Evolutionary conservation across 92 coral and sea anemone genomes (phyloP).

Genomic region (Nematostella vectensis): DNA sequence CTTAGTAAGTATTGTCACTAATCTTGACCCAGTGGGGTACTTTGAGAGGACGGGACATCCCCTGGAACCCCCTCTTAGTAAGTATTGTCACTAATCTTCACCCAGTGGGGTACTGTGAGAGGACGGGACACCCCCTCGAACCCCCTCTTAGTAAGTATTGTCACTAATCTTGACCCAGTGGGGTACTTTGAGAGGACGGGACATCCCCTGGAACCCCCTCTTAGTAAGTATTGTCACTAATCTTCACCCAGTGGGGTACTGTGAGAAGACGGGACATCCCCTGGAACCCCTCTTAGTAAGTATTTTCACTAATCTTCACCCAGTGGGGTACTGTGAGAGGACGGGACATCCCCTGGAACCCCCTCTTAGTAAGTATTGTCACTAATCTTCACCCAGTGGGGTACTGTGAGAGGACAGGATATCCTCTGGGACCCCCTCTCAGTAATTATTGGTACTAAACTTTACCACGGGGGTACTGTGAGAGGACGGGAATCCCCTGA

Average conservation of each 20-base stretch:
- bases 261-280: too few species aligned
- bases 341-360: slow-evolving; percentile 91
- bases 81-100: slow-evolving; percentile 8
- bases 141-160: too few species aligned
- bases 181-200: slow-evolving; percentile 89
- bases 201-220: slow-evolving; percentile 93
- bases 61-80: slow-evolving; percentile 93
- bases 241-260: neutral
- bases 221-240: slow-evolving; percentile 47
- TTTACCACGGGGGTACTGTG: slow-evolving; percentile 87
- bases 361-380: slow-evolving; percentile 74
- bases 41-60: slow-evolving; percentile 85
- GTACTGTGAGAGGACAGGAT: too few species aligned
- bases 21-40: slow-evolving; percentile 84
- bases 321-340: slow-evolving; percentile 84
- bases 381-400: neutral
- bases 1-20: too few species aligned
- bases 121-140: too few species aligned
- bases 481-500: slow-evolving; percentile 84
- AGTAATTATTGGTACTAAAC: too few species aligned
- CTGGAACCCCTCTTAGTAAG: too few species aligned
- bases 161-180: slow-evolving; percentile 71
- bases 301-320: slow-evolving; percentile 69
- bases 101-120: neutral
- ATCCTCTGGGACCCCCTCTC: too few species aligned